phyloP scores from a whole-genome alignment of 1,140 invertebrate species.

The Ridgeia piscesae region DNA sequence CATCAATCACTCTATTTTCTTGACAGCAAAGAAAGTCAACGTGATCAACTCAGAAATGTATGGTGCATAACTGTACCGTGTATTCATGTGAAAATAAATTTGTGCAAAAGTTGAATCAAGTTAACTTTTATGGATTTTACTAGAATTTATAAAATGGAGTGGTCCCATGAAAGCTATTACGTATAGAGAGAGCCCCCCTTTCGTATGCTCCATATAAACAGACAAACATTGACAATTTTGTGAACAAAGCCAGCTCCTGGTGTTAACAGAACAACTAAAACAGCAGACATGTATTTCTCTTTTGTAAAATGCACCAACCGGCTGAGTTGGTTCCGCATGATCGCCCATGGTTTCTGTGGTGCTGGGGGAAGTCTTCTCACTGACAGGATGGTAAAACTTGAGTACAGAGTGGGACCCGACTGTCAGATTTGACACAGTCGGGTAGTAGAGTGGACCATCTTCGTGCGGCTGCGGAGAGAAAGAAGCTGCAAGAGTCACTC shows the following conservation, averaged over 20 bases:
- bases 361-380: conserved; percentile 9
- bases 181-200: no score
- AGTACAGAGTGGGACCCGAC: conserved; percentile 87
- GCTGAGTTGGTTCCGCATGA: not conserved
- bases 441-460: conserved; percentile 91
- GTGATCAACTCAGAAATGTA: no score
- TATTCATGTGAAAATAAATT: no score
- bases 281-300: not conserved
- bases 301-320: not conserved
- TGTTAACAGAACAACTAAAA: not conserved
- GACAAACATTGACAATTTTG: no score
- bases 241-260: not conserved
- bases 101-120: no score
- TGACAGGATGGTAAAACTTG: conserved; percentile 72
- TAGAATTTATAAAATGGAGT: no score
- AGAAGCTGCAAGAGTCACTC: not conserved
- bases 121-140: no score
- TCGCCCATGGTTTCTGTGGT: not conserved
- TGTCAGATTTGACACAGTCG: conserved; percentile 88
- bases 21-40: no score
- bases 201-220: no score
- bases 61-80: no score
- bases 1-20: no score
- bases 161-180: no score
- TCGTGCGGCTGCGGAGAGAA: conserved; percentile 74